Evolutionary conservation across 2,888 invertebrate species (phyloP).

Genomic region (Monopis laevigella): DNA sequence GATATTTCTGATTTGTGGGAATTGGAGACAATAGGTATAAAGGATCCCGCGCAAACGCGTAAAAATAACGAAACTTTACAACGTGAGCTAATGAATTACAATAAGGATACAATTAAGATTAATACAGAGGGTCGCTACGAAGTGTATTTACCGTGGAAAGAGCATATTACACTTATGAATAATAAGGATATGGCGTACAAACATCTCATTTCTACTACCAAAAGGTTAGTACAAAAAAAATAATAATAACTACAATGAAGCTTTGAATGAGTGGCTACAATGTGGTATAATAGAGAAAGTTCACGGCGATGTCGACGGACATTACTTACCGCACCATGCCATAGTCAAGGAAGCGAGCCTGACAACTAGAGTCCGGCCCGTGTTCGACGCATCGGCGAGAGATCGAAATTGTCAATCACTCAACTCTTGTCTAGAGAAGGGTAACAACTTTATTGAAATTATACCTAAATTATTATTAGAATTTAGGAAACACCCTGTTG

Average conservation of each 20-base stretch:
- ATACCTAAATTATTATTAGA: constrained; percentile 19
- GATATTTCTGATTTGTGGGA: constrained; percentile 4
- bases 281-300: constrained; percentile 11
- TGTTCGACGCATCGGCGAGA: constrained; percentile 25
- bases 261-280: constrained; percentile 11
- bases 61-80: not conserved
- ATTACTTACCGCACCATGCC: constrained; percentile 23
- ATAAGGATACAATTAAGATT: not conserved
- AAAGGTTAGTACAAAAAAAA: constrained; percentile 1
- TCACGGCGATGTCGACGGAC: constrained; percentile 4
- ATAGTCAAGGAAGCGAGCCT: constrained; percentile 21
- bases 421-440: constrained; percentile 26
- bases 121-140: constrained; percentile 2
- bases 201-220: constrained; percentile 20
- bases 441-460: constrained; percentile 24
- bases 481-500: constrained; percentile 20
- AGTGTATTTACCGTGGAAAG: constrained; percentile 2
- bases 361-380: constrained; percentile 25
- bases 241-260: constrained; percentile 10
- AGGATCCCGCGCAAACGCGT: not conserved
- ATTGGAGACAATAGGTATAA: not conserved
- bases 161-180: not conserved
- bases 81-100: not conserved
- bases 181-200: not conserved
- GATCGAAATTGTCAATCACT: constrained; percentile 21